Base-by-base conservation (phyloP, 2,113 vertebrate genomes). In the Sinosuthora webbiana region DNA sequence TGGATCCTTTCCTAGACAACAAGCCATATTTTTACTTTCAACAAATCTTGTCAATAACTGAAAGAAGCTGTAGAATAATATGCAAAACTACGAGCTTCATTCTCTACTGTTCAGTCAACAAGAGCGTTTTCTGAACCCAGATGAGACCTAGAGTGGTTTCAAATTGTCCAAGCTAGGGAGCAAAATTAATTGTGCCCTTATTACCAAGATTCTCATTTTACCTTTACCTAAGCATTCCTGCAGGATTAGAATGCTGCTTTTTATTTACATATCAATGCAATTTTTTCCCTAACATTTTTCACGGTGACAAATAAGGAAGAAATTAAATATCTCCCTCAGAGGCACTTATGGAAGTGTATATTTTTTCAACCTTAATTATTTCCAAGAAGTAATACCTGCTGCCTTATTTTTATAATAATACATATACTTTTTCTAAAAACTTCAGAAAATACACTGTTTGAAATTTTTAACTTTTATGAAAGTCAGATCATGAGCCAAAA, bases 51-150 rank as follows among this genome's bases (percentile, higher is more conserved):
- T 37, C n/a, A 60, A 60, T 37, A 60, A 60, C 57, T 37, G 57
- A 23, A 60, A 60, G 23, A 37, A 60, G 52, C 50, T 77, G 55
- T n/a, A 90, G 67, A 85, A 94, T 55, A 85, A 78, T 59, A 76
- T 64, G 39, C 41, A 93, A 81, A 97, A 87, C 44, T 96, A 83
- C 35, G 88, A 75, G 59, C 45, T 39, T 62, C 11, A 6, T 82
- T 84, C 37, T 92, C 81, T 78, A 45, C 60, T 95, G 89, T 65
- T 96, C 75, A 83, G 84, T 94, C 73, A 67, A 56, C 45, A 69
- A 93, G 53, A 87, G 67, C 31, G 33, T 86, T 78, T 41, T 68
- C 80, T 81, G 19, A 65, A 80, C 44, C 44, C 50, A 94, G 80
- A 69, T 74, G 69, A 97, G 87, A 94, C 68, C 30, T 75, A 42